These are phyloP conservation scores for Drosophila paramelanica DNA, from an alignment of 2,888 invertebrate species.

Conservation along the genomic window DNA sequence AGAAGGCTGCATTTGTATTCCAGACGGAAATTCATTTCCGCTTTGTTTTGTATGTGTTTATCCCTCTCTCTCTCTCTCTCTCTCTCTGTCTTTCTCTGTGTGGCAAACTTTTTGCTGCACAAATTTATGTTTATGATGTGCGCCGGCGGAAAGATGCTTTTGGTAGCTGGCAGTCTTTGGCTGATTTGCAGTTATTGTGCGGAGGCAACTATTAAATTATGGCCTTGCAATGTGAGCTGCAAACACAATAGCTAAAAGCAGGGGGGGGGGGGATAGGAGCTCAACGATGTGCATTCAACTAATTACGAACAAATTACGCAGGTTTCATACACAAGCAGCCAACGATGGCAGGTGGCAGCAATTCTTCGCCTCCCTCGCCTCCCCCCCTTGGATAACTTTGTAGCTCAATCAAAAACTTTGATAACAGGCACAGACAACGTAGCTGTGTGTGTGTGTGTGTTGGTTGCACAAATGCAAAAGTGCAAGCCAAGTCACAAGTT, in stretches of 20 bases:
- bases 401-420: constrained; percentile 74
- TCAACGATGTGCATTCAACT: constrained; percentile 74
- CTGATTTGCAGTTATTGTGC: constrained; percentile 73
- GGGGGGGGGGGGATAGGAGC: not conserved
- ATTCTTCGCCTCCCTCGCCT: not conserved
- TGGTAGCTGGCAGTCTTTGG: constrained; percentile 59
- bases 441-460: constrained; percentile 3
- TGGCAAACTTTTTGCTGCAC: constrained; percentile 54
- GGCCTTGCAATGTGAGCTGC: constrained; percentile 21
- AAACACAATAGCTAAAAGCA: constrained; percentile 2
- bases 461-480: constrained; percentile 49
- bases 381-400: constrained; percentile 42
- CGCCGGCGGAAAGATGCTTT: constrained; percentile 69
- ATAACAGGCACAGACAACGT: constrained; percentile 23
- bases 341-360: constrained; percentile 42
- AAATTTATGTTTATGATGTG: constrained; percentile 76
- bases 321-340: constrained; percentile 58
- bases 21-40: constrained; percentile 78
- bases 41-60: constrained; percentile 47
- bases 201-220: constrained; percentile 55
- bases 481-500: constrained; percentile 59
- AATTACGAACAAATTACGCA: constrained; percentile 75
- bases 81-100: constrained; percentile 23
- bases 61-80: constrained; percentile 1
- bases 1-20: constrained; percentile 58